These are phyloP conservation scores for Chlorodrepanis virens DNA, from an alignment of 2,113 vertebrate species.

Conservation along the genomic window DNA sequence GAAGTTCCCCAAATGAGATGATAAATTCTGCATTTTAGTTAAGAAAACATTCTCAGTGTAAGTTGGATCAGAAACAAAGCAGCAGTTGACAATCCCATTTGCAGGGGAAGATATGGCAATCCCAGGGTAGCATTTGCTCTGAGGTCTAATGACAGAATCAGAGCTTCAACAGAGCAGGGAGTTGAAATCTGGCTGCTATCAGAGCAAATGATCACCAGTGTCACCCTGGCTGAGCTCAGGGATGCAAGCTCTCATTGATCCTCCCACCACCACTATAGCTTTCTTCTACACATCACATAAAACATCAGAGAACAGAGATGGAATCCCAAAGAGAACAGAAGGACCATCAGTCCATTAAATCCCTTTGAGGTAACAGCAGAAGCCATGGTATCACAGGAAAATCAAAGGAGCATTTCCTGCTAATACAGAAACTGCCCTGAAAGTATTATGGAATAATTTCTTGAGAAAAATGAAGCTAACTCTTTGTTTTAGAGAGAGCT, in stretches of 20 bases:
- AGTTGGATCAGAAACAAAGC: slow-evolving; percentile 45
- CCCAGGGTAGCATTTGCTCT: not conserved
- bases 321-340: not conserved
- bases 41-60: slow-evolving; percentile 12
- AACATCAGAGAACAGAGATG: not conserved
- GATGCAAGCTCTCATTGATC: not conserved
- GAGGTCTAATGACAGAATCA: not conserved
- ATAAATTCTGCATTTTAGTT: slow-evolving; percentile 28
- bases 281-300: not conserved
- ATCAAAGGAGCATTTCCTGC: not conserved
- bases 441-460: not conserved
- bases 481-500: not conserved
- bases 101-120: not conserved
- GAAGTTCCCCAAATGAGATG: slow-evolving; percentile 39
- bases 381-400: not conserved
- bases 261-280: not conserved
- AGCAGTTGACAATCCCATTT: slow-evolving; percentile 9
- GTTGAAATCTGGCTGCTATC: not conserved
- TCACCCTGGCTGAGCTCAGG: not conserved
- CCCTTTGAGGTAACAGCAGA: not conserved
- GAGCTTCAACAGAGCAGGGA: not conserved
- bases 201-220: not conserved
- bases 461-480: not conserved
- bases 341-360: not conserved
- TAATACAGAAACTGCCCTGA: not conserved